Percentiles rank a stretch among this genome's conserved stretches.
These are phyloP conservation scores for Ceraclea dissimilis DNA, from an alignment of 2,888 invertebrate genomes.

Conservation along the genomic window DNA sequence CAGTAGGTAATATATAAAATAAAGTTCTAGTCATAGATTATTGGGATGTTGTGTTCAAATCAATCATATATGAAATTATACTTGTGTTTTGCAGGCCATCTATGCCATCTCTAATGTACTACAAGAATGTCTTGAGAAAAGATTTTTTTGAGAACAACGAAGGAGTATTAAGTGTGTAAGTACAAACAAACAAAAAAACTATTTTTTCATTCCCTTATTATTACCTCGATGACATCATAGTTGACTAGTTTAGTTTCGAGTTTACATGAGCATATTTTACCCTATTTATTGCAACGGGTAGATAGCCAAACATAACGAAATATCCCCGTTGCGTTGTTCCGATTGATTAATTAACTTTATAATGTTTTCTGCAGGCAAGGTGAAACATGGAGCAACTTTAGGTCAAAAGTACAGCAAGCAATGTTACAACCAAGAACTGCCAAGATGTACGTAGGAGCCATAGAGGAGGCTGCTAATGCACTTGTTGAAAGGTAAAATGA, in stretches of 20 bases:
- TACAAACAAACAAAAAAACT: constrained; percentile 26
- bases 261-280: too few relatives aligned
- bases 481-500: constrained; percentile 48
- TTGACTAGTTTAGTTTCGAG: not conserved
- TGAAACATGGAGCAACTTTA: constrained; percentile 60
- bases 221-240: not conserved
- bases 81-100: constrained; percentile 47
- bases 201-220: too few relatives aligned
- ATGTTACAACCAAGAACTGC: constrained; percentile 59
- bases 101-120: constrained; percentile 68
- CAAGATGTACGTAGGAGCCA: constrained; percentile 51
- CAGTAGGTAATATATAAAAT: too few relatives aligned
- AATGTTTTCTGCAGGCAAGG: constrained; percentile 50
- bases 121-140: constrained; percentile 60
- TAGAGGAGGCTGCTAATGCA: constrained; percentile 52
- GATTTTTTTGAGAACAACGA: constrained; percentile 59
- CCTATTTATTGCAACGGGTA: too few relatives aligned
- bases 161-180: constrained; percentile 70
- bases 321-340: too few relatives aligned
- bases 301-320: too few relatives aligned
- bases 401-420: constrained; percentile 59
- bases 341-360: too few relatives aligned
- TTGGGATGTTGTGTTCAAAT: too few relatives aligned
- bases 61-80: not conserved
- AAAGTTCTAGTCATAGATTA: too few relatives aligned